Evolutionary conservation across 2,113 vertebrate genomes (phyloP), one percentile per base, ranked within the genome.

Genomic region (Lampris incognitus): DNA sequence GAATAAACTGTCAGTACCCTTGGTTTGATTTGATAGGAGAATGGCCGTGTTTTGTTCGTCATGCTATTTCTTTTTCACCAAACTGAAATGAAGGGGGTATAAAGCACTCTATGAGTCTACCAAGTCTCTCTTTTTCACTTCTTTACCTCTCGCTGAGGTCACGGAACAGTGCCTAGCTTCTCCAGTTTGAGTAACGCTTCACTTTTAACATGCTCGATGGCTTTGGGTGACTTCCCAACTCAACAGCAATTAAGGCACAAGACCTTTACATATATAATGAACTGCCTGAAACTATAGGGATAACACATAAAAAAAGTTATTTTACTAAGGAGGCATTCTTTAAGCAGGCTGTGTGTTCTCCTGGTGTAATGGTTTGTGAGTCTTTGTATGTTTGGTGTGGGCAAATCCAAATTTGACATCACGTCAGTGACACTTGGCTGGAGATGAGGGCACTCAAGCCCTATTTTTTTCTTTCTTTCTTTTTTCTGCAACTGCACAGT

Each of bases 401-500:
- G 13, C 36, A 42, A 76, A 69, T 56, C 50, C 52, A 68, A 68
- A 69, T 72, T 39, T 9, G 5, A 63, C 51, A 13, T 13, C 51
- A 5, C 51, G 10, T n/a, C 13, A 56, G 72, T 79, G 55, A 52
- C 68, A 69, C 46, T 54, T 71, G 50, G 62, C 66, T 75, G 57
- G n/a, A 64, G 63, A 75, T 66, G 62, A 72, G n/a, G 10, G 37
- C 44, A 40, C 72, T 74, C 51, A 9, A 1, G 60, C 40, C 38
- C 68, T 46, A 42, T 54, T 67, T 24, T 24, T 24, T 24, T 24
- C 24, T 24, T 24, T 24, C 24, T 24, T 24, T 24, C 24, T 24
- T 24, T 36, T 57, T 9, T 48, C 52, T 71, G 57, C 62, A n/a
- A 48, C 38, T 79, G 46, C 68, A 79, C 49, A 72, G 75, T 79